phyloP scores from a whole-genome alignment of 64 coral and sea anemone species.

The Montipora sp. region DNA sequence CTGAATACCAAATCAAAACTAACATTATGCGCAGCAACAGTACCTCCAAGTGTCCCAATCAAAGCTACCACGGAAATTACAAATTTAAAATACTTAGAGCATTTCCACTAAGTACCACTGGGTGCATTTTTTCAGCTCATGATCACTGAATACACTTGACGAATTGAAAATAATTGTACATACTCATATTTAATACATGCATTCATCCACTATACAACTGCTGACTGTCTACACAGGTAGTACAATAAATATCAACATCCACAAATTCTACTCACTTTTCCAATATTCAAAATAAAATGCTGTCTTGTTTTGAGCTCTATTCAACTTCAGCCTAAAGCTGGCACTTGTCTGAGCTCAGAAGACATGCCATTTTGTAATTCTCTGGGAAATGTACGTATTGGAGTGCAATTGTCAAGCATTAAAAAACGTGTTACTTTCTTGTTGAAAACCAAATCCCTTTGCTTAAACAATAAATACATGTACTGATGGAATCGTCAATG shows the following conservation, averaged over 20 bases:
- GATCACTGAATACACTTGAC: too few species aligned
- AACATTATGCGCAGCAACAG: too few species aligned
- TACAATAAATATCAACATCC: constrained; percentile 17
- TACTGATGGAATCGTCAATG: not conserved
- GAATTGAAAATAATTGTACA: not conserved
- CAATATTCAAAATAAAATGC: constrained; percentile 26
- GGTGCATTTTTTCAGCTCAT: too few species aligned
- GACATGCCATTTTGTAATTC: constrained; percentile 14
- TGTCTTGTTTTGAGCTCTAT: not conserved
- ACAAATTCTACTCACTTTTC: constrained; percentile 32
- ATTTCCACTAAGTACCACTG: too few species aligned
- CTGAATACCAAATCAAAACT: too few species aligned
- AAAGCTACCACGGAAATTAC: too few species aligned
- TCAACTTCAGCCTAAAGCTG: not conserved
- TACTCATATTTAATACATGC: not conserved
- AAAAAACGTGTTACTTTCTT: not conserved
- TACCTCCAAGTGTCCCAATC: too few species aligned
- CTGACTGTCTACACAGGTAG: not conserved
- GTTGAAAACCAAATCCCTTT: not conserved
- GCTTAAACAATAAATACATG: not conserved
- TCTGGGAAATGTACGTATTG: constrained; percentile 30
- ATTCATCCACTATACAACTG: not conserved
- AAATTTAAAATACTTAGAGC: too few species aligned
- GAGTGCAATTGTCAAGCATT: not conserved
- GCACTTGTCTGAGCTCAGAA: too few species aligned